Percentiles rank a stretch among this genome's conserved stretches.
Evolutionary conservation across 2,113 vertebrate species (phyloP).

Genomic region (Proterorhinus semilunaris): DNA sequence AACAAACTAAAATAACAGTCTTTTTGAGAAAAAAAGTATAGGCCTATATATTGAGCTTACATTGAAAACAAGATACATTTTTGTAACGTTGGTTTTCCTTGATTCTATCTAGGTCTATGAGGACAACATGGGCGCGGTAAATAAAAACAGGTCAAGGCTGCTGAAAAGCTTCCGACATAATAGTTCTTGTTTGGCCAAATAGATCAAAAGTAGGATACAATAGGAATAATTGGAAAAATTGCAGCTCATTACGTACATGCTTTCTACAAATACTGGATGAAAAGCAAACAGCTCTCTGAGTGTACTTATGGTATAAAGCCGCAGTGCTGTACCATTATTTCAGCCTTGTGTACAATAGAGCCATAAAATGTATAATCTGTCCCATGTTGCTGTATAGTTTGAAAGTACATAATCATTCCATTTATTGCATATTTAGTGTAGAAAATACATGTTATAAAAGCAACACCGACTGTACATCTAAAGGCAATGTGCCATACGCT

Average conservation of each 20-base stretch:
- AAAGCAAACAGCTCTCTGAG: slow-evolving; percentile 18
- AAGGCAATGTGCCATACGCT: slow-evolving; percentile 2
- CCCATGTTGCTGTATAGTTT: slow-evolving; percentile 1
- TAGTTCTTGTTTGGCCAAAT: slow-evolving; percentile 32
- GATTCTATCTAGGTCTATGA: slow-evolving; percentile 1
- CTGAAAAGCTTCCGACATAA: slow-evolving; percentile 7
- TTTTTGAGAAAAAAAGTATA: too few relatives aligned
- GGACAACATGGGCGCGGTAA: slow-evolving; percentile 15
- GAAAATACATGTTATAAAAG: background rate
- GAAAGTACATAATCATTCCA: slow-evolving; percentile 13
- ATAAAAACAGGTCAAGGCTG: slow-evolving; percentile 18
- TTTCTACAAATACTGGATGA: slow-evolving; percentile 22
- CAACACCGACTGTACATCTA: background rate
- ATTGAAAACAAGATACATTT: background rate
- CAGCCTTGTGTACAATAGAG: slow-evolving; percentile 3
- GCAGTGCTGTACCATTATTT: slow-evolving; percentile 11
- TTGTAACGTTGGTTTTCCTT: background rate
- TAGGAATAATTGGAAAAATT: slow-evolving; percentile 29
- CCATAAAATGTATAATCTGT: slow-evolving; percentile 17
- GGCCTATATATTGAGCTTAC: background rate
- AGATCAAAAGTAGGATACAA: slow-evolving; percentile 46
- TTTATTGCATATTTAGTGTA: slow-evolving; percentile 3
- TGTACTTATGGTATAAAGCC: slow-evolving; percentile 16
- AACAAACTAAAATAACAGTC: background rate
- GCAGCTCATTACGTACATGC: slow-evolving; percentile 17